Conservation (phyloP, 2,888 invertebrate genomes). For the Autographa pulchrina region DNA sequence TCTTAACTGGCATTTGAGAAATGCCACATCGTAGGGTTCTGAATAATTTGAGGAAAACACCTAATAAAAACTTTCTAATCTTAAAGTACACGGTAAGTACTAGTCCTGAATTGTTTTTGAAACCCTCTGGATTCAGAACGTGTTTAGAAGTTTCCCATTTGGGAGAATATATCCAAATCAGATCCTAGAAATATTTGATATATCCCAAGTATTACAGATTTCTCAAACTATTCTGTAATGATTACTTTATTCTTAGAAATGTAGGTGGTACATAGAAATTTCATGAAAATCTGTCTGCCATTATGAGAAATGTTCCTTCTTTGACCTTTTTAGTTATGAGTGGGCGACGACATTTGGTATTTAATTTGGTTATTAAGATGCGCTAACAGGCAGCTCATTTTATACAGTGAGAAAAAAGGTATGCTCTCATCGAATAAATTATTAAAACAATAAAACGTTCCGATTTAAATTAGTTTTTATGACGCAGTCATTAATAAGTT, state of each 20-base stretch:
- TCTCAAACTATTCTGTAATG: background rate
- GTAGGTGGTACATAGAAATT: constrained; percentile 28
- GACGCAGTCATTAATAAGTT: constrained; percentile 33
- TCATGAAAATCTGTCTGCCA: constrained; percentile 30
- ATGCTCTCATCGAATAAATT: constrained; percentile 43
- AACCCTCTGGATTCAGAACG: too few relatives aligned
- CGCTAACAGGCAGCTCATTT: constrained; percentile 30
- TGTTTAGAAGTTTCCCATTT: background rate
- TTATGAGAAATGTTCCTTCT: constrained; percentile 23
- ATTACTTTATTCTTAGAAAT: constrained; percentile 22
- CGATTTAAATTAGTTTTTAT: constrained; percentile 47
- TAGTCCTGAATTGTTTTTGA: too few relatives aligned
- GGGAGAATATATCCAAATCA: background rate
- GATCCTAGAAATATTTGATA: background rate
- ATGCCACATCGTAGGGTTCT: too few relatives aligned
- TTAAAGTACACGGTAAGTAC: too few relatives aligned
- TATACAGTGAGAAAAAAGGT: constrained; percentile 20
- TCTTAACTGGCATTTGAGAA: too few relatives aligned
- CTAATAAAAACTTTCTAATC: too few relatives aligned
- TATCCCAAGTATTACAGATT: background rate
- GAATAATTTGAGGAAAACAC: too few relatives aligned
- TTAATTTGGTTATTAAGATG: constrained; percentile 43
- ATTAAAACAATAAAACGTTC: constrained; percentile 44
- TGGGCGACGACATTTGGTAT: constrained; percentile 47
- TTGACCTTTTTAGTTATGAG: constrained; percentile 41